phyloP scores from a whole-genome alignment of 2,113 vertebrate species.

The Clinocottus analis region DNA sequence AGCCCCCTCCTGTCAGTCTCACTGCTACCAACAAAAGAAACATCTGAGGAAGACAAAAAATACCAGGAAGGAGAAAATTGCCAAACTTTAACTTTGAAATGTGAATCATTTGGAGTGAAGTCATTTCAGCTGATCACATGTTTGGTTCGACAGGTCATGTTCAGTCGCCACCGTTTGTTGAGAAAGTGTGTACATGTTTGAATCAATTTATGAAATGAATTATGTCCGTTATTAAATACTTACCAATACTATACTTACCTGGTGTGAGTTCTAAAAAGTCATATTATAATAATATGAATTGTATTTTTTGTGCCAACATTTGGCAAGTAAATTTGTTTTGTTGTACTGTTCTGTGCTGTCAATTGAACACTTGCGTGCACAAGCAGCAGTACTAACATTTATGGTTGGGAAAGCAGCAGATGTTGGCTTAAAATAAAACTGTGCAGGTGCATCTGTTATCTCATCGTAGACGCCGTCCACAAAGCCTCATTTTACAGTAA shows the following conservation, averaged over 20 bases:
- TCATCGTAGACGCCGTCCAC: background rate
- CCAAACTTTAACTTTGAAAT: background rate
- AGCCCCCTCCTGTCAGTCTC: slow-evolving; percentile 77
- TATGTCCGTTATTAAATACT: background rate
- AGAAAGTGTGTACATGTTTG: background rate
- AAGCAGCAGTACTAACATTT: background rate
- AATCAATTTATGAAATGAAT: background rate
- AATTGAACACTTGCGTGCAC: background rate
- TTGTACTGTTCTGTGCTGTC: background rate
- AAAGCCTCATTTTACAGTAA: background rate
- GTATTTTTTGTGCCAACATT: background rate
- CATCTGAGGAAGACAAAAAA: background rate
- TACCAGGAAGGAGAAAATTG: background rate
- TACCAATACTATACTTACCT: no score
- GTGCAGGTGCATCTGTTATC: background rate
- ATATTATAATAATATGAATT: background rate
- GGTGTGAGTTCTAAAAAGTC: background rate
- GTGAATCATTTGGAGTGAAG: background rate
- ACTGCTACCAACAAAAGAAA: slow-evolving; percentile 18
- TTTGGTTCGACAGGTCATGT: background rate
- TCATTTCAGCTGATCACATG: background rate
- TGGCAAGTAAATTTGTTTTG: background rate
- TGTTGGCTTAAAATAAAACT: background rate
- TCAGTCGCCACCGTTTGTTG: background rate
- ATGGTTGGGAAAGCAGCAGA: background rate